Evolutionary conservation across 1,140 invertebrate genomes (phyloP).

Genomic region (Oryctes rhinoceros): DNA sequence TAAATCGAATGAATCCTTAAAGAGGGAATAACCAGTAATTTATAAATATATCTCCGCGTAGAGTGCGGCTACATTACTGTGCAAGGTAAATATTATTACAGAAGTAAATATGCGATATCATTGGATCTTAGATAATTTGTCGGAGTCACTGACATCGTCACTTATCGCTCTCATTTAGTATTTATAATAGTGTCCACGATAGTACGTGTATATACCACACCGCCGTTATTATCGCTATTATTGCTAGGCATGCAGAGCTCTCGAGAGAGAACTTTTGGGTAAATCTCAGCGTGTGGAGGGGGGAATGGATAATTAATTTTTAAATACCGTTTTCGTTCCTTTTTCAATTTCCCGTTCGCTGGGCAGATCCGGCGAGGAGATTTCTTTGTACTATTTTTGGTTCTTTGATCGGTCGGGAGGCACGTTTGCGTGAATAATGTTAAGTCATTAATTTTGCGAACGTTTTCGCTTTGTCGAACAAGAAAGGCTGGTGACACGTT

Average conservation of each 20-base stretch:
- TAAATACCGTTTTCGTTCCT: conserved; percentile 8
- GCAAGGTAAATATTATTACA: too few species aligned
- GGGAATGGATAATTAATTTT: conserved; percentile 11
- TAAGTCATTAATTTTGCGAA: conserved; percentile 15
- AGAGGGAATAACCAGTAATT: too few species aligned
- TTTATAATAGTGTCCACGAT: background rate
- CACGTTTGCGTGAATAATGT: conserved; percentile 14
- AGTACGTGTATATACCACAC: background rate
- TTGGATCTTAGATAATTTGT: too few species aligned
- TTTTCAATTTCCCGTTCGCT: conserved; percentile 14
- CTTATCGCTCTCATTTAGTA: background rate
- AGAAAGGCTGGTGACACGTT: conserved; percentile 9
- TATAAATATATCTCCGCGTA: too few species aligned
- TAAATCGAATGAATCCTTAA: too few species aligned
- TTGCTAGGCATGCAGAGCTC: background rate
- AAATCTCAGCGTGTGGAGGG: background rate
- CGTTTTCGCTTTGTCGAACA: conserved; percentile 9
- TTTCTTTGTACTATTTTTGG: conserved; percentile 6
- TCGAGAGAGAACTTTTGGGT: conserved; percentile 3
- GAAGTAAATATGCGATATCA: too few species aligned
- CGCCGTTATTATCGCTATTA: conserved; percentile 8
- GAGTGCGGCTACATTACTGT: too few species aligned
- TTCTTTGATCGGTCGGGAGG: conserved; percentile 8
- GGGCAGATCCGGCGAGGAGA: conserved; percentile 11
- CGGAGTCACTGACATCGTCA: too few species aligned